Base-by-base conservation (phyloP, 2,113 vertebrate genomes). In the Echinops telfairi region DNA sequence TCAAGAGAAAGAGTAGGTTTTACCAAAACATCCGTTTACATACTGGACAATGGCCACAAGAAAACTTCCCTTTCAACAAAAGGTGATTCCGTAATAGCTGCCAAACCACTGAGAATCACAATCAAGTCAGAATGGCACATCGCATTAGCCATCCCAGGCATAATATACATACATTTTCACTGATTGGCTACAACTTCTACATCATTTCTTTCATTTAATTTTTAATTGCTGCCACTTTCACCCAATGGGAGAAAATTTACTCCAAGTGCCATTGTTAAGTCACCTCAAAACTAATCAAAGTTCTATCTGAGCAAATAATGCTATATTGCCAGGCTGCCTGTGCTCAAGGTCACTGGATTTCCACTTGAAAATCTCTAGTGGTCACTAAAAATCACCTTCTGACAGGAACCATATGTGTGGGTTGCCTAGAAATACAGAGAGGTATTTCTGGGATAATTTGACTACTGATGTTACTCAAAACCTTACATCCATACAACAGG, bases 351-450 rank as follows among this genome's bases (percentile, higher is more conserved):
- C 90, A 90, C 38, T 27, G 6, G 73, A 77, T 88, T 90, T 89
- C 40, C 53, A 83, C 86, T 47, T 38, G 20, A 58, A 90, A 95
- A 77, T 36, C 81, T 90, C 66, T 62, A 93, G 71, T 57, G 83
- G 70, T 92, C 71, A 81, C 60, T 93, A 92, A 96, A 92, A 84
- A 71, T 79, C 89, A 5, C 10, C 71, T 88, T 71, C 58, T 89
- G 83, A 84, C 90, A 93, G 75, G 60, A 87, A 58, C 53, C 86
- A 82, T 85, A 95, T 89, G 82, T 82, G 86, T 84, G 62, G 47
- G 22, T 43, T 96, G 40, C 78, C 81, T 31, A 75, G 66, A 76
- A 86, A 66, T 25, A 86, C 84, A 76, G 31, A 94, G 64, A 27
- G 71, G 87, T 29, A 16, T 66, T 89, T 53, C n/a, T 89, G 12